Conservation (phyloP, 2,113 vertebrate genomes). For the Gymnogyps californianus region DNA sequence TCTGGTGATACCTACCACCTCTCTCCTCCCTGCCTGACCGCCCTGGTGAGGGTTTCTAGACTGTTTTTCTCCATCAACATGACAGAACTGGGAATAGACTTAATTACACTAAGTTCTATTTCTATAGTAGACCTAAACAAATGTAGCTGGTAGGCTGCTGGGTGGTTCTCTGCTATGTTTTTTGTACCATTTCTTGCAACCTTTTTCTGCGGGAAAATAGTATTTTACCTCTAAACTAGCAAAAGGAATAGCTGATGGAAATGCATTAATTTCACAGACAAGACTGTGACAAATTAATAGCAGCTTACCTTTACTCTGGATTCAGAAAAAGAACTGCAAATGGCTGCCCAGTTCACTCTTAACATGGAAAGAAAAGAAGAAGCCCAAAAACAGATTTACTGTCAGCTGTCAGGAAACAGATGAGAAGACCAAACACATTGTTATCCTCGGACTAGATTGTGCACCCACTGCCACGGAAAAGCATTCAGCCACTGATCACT, state of each 20-base stretch:
- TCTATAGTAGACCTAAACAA: accelerated
- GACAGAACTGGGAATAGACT: neutral
- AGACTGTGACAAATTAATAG: neutral
- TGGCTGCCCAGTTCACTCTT: neutral
- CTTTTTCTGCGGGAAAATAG: neutral
- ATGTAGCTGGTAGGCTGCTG: neutral
- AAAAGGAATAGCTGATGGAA: neutral
- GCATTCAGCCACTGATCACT: neutral
- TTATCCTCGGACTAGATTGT: neutral
- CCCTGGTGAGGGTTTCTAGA: accelerated
- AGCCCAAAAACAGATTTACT: neutral
- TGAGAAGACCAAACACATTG: neutral
- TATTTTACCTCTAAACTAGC: neutral
- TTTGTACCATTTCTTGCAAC: neutral
- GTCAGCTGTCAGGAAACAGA: neutral
- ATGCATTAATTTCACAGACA: neutral
- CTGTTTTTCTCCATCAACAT: neutral
- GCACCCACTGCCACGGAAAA: neutral
- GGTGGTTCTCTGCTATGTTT: neutral
- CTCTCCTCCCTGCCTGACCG: neutral
- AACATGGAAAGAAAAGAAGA: neutral
- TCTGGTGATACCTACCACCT: neutral
- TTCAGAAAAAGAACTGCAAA: neutral
- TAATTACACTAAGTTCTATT: neutral
- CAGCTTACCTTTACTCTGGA: neutral